phyloP scores from a whole-genome alignment of 1,140 invertebrate species.

The Eciton burchellii region DNA sequence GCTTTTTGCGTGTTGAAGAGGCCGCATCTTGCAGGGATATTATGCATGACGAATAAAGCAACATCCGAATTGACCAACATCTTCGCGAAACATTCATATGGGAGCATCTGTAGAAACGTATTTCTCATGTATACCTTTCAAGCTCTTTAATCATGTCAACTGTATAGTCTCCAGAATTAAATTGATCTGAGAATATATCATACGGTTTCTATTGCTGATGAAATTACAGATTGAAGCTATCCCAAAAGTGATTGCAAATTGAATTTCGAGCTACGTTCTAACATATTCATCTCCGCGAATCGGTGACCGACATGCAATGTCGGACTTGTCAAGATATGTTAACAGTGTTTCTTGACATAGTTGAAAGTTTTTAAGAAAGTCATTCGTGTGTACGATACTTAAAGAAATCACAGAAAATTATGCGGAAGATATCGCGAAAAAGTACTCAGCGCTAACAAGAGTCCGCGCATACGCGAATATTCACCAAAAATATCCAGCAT shows the following conservation, averaged over 20 bases:
- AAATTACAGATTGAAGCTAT: conserved; percentile 29
- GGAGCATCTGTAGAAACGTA: conserved; percentile 35
- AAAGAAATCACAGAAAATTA: too few relatives aligned
- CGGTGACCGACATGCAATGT: too few relatives aligned
- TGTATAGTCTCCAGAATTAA: conserved; percentile 1
- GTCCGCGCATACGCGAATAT: too few relatives aligned
- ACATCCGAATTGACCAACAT: conserved; percentile 67
- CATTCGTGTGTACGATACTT: too few relatives aligned
- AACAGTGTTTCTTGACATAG: too few relatives aligned
- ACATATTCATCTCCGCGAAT: not conserved
- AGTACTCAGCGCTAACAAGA: too few relatives aligned
- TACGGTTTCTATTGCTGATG: conserved; percentile 13
- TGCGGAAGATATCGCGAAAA: too few relatives aligned
- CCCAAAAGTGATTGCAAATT: conserved; percentile 43
- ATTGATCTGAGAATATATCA: conserved; percentile 22
- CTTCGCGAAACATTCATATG: conserved; percentile 57
- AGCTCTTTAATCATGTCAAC: conserved; percentile 5
- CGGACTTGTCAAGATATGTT: too few relatives aligned
- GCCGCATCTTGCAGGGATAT: conserved; percentile 62
- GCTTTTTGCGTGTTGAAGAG: conserved; percentile 66
- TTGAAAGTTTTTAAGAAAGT: too few relatives aligned
- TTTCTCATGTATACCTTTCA: conserved; percentile 21
- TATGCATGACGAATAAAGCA: conserved; percentile 68
- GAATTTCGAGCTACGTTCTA: conserved; percentile 40
- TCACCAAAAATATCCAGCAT: too few relatives aligned